phyloP scores from a whole-genome alignment of 2,113 vertebrate genomes.

The Brevimyrus niger region DNA sequence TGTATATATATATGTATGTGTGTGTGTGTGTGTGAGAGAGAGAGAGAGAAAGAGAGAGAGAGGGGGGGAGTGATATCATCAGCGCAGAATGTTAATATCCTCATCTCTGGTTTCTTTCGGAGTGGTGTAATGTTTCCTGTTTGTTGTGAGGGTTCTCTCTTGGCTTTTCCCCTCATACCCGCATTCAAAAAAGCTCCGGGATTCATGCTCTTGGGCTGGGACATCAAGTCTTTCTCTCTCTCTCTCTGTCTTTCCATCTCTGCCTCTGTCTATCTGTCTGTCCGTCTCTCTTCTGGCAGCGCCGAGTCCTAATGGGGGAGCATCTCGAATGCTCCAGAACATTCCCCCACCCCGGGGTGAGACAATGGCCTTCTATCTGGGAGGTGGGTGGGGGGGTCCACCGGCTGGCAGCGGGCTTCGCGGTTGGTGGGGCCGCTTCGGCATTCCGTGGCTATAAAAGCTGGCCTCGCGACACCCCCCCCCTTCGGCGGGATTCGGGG shows the following conservation, averaged over 20 bases:
- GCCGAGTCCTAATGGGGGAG: not conserved
- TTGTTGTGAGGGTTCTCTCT: not conserved
- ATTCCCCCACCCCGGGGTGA: not conserved
- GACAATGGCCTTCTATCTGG: slow-evolving; percentile 7
- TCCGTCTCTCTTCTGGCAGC: not conserved
- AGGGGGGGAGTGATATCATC: slow-evolving; percentile 11
- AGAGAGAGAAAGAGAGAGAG: not conserved
- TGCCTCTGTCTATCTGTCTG: not conserved
- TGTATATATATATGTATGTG: not conserved
- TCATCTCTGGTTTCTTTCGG: not conserved
- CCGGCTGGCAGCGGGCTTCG: not conserved
- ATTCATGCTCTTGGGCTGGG: not conserved
- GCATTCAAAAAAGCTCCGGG: not conserved
- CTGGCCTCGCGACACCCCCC: not conserved
- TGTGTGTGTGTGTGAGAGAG: not conserved
- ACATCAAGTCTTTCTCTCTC: not conserved
- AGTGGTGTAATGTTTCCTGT: not conserved
- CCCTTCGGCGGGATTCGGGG: not conserved
- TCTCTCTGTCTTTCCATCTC: not conserved
- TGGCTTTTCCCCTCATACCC: not conserved
- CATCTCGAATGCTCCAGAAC: not conserved
- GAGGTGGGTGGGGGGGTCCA: not conserved
- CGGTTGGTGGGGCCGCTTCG: not conserved
- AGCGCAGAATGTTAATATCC: slow-evolving; percentile 16
- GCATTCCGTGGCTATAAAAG: slow-evolving; percentile 6